These are phyloP conservation scores for Spodoptera littoralis DNA, from an alignment of 2,888 invertebrate species.

Conservation along the genomic window DNA sequence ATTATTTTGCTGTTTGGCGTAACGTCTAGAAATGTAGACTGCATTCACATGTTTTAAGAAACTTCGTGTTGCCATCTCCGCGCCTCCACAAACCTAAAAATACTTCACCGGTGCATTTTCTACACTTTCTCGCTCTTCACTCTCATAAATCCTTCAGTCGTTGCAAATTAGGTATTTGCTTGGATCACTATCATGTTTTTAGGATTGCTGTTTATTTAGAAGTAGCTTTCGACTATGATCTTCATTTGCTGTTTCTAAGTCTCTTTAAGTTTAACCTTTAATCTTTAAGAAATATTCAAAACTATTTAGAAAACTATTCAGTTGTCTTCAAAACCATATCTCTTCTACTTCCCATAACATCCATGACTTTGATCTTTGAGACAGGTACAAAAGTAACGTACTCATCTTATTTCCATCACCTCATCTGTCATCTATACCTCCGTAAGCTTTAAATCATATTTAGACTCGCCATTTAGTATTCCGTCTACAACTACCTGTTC, in stretches of 20 bases:
- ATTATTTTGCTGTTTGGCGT: conserved; percentile 44
- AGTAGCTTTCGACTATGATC: too few relatives aligned
- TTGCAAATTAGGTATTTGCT: too few relatives aligned
- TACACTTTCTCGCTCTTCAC: background rate
- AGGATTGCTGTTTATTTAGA: too few relatives aligned
- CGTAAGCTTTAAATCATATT: conserved; percentile 28
- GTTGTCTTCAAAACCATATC: background rate
- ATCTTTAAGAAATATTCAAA: background rate
- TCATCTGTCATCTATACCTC: conserved; percentile 32
- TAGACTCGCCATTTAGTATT: conserved; percentile 1
- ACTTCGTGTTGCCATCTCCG: conserved; percentile 13
- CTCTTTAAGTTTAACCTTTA: too few relatives aligned
- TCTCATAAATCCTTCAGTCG: background rate
- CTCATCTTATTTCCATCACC: conserved; percentile 43
- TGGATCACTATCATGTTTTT: too few relatives aligned
- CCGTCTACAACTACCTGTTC: conserved; percentile 1
- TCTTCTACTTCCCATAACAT: conserved; percentile 9
- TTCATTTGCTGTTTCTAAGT: too few relatives aligned
- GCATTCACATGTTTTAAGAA: conserved; percentile 17
- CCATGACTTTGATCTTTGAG: conserved; percentile 51
- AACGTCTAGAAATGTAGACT: conserved; percentile 18
- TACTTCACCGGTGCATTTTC: conserved; percentile 7
- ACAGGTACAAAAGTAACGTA: conserved; percentile 18
- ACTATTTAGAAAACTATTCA: background rate
- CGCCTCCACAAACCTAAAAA: conserved; percentile 19